Evolutionary conservation across 1,140 invertebrate species (phyloP), one percentile per base, ranked within the genome.

Genomic region (Hirudo medicinalis): DNA sequence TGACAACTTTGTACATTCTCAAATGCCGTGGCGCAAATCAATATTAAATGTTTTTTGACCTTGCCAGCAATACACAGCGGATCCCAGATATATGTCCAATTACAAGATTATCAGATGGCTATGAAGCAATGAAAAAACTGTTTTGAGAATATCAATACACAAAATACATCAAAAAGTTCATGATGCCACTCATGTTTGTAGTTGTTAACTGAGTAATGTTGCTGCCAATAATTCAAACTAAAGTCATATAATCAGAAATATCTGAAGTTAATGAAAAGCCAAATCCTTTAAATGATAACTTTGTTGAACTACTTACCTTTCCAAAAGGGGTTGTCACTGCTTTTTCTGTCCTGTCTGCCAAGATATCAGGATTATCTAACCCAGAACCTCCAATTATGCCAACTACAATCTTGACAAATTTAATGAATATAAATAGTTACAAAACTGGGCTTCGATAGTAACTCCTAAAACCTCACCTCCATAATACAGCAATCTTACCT

Each of bases 371-470:
- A 79, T 95, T 87, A 76, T 93, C 90, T 27, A 97, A 83, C 0
- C 94, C 94, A 54, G 92, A 90, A 0, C 94, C 94, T 27, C 93
- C 92, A 81, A 98, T 96, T 55, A 98, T 94, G 71, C 92, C 94
- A 78, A 98, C 87, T 91, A 49, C 43, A 49, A 49, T 49, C 43
- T 49, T 95, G 72, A 72, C 78, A 27, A 36, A 54, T 63, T 67
- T 69, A 67, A 75, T 36, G 11, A 25, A 19, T 70, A 17, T 70
- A 71, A 22, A 22, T 17, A 68, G 54, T 53, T 20, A 54, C 5
- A 6, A 70, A 70, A 32, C 6, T 53, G 5, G 17, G 19, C 5
- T 53, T 29, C 8, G 20, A 53, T 29, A 43, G 15, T 17, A 49
- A 49, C 43, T 36, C 43, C 15, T 9, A 8, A 49, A 49, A 49